A percentile compares a stretch with the other conserved stretches of the same genome.
Evolutionary conservation across 2,113 vertebrate species (phyloP).

Genomic region (Neomonachus schauinslandi): DNA sequence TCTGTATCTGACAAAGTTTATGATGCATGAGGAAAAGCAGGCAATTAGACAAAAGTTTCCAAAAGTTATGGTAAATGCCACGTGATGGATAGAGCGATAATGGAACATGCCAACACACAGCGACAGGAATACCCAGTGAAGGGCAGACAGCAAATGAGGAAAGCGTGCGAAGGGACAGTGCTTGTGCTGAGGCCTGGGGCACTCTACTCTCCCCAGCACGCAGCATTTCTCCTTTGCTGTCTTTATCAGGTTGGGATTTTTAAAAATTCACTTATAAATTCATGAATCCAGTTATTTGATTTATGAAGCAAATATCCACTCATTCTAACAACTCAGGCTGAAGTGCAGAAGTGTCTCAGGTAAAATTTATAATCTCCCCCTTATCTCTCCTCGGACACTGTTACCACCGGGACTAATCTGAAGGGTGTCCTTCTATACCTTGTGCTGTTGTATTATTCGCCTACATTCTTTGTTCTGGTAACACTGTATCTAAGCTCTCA

Average conservation of each 20-base stretch:
- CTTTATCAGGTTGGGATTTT: neutral
- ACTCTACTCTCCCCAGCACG: rapidly evolving
- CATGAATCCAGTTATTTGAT: neutral
- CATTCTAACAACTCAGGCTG: neutral
- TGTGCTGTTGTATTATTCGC: neutral
- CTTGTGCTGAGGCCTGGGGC: neutral
- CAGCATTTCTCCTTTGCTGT: neutral
- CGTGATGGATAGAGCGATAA: neutral
- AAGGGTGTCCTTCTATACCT: neutral
- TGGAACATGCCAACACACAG: neutral
- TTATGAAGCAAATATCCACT: neutral
- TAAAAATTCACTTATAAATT: neutral
- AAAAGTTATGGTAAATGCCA: neutral
- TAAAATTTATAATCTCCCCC: neutral
- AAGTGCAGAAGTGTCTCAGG: neutral
- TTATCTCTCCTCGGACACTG: neutral
- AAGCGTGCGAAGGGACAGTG: neutral
- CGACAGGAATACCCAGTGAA: neutral
- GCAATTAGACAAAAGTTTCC: neutral
- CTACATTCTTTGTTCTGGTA: neutral
- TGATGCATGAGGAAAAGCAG: neutral
- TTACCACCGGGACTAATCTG: neutral
- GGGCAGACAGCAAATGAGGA: neutral
- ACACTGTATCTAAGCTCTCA: neutral
- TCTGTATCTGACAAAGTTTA: neutral